Conservation (phyloP, 1,140 invertebrate genomes). For the Mylabris phalerata region DNA sequence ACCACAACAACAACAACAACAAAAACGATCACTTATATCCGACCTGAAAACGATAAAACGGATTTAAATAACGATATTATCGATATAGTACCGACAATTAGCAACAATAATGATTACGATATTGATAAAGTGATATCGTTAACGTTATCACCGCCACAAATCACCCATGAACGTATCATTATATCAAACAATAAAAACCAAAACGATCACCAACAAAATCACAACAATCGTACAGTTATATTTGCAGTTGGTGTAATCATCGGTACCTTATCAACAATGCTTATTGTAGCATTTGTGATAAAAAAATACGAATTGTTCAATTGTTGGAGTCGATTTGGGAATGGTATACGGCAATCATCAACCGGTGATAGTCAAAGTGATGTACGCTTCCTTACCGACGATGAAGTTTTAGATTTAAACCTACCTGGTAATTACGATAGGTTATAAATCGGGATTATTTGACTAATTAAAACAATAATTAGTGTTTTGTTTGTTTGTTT, state of each 20-base stretch:
- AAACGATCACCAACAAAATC: background rate
- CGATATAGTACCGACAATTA: background rate
- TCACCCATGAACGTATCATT: background rate
- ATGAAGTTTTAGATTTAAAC: constrained; percentile 50
- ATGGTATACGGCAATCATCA: background rate
- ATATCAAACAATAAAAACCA: background rate
- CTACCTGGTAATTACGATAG: constrained; percentile 37
- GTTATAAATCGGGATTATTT: background rate
- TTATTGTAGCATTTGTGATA: constrained; percentile 6
- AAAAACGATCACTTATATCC: background rate
- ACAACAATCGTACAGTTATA: background rate
- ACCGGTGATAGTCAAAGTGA: constrained; percentile 44
- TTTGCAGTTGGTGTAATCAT: constrained; percentile 9
- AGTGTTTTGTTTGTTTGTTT: no score
- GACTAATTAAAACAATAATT: no score
- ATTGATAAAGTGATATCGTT: background rate
- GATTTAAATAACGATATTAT: background rate
- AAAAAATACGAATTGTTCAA: constrained; percentile 1
- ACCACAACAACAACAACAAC: background rate
- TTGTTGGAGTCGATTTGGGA: background rate
- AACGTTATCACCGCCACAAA: background rate
- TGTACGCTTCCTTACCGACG: constrained; percentile 49
- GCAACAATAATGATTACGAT: background rate
- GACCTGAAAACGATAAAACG: background rate
- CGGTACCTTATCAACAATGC: constrained; percentile 3